These are phyloP conservation scores for Cheirogaleus medius DNA, from an alignment of 2,113 vertebrate species.

Conservation along the genomic window DNA sequence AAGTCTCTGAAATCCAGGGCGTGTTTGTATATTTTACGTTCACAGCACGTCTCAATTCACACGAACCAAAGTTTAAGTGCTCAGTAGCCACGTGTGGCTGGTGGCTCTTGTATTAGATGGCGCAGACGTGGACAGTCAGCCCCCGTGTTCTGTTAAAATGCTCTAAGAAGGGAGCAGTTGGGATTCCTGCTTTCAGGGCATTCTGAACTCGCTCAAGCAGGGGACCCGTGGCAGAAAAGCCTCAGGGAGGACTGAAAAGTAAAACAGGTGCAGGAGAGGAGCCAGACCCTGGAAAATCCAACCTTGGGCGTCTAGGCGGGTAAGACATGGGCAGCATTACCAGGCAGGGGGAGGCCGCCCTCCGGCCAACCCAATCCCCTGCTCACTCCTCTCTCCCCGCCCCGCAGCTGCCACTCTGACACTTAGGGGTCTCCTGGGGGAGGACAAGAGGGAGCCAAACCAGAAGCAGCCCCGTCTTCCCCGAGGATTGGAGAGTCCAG, in stretches of 20 bases:
- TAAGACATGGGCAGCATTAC: background rate
- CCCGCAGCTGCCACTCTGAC: background rate
- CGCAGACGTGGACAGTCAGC: background rate
- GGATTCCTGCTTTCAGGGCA: background rate
- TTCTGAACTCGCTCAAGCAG: background rate
- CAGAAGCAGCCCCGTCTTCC: background rate
- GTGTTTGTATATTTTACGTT: background rate
- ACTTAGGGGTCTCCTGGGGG: background rate
- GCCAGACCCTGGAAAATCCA: background rate
- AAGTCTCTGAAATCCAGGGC: background rate
- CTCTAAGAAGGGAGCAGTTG: background rate
- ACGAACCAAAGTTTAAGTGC: background rate
- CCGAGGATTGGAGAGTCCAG: background rate
- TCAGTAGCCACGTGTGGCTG: background rate
- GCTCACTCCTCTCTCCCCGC: background rate
- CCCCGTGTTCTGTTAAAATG: background rate
- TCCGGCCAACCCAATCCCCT: background rate
- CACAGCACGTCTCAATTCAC: background rate
- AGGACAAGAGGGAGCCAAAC: background rate
- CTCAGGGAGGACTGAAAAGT: background rate
- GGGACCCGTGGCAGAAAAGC: background rate
- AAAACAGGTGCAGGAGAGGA: background rate
- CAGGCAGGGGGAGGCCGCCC: background rate
- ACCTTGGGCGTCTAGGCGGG: background rate
- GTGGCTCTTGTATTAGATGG: background rate